A percentile compares a stretch with the other conserved stretches of the same genome.
Conservation (phyloP, 1,140 invertebrate species). For the Euschistus heros region DNA sequence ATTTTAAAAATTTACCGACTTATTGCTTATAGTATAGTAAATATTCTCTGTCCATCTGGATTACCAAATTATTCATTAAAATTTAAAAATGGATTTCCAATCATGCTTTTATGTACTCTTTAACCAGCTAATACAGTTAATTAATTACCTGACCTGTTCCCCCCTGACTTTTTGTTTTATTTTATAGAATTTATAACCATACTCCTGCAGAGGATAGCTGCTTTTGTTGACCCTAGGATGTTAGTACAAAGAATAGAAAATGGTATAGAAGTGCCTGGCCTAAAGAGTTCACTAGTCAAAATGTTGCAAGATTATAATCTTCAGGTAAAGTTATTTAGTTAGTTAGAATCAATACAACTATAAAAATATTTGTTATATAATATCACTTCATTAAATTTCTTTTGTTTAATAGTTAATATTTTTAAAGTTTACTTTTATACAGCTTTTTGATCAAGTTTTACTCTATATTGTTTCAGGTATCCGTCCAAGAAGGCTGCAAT, state of each 20-base stretch:
- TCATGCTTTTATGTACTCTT: no score
- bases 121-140: no score
- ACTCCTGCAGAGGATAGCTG: slow-evolving; percentile 68
- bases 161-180: slow-evolving; percentile 27
- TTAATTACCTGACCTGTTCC: no score
- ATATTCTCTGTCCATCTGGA: no score
- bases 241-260: slow-evolving; percentile 75
- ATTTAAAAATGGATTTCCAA: no score
- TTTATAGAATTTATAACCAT: slow-evolving; percentile 60
- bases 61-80: no score
- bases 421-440: neutral
- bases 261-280: slow-evolving; percentile 73
- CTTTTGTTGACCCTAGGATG: slow-evolving; percentile 80
- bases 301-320: slow-evolving; percentile 93
- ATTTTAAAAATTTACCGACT: no score
- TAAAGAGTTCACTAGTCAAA: slow-evolving; percentile 84
- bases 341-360: neutral
- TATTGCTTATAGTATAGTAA: no score
- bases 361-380: neutral
- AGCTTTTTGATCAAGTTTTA: slow-evolving; percentile 14
- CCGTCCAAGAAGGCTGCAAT: slow-evolving; percentile 79
- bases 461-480: slow-evolving; percentile 43
- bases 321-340: slow-evolving; percentile 45
- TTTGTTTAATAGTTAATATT: neutral
- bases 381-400: neutral